Evolutionary conservation across 2,888 invertebrate species (phyloP).

Genomic region (Galeopsomyia nigrocyanea): DNA sequence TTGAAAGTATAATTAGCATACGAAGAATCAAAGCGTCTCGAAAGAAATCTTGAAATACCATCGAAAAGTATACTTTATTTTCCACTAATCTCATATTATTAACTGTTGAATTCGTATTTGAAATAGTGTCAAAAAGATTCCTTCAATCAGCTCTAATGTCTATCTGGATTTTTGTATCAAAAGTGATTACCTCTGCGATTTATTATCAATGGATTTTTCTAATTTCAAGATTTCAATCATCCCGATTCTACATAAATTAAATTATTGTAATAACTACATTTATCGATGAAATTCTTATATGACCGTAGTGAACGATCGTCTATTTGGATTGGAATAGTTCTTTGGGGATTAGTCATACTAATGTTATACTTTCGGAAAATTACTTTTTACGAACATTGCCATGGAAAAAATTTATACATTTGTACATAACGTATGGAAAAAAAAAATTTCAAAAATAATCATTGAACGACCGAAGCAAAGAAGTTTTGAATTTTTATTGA

Average conservation of each 20-base stretch:
- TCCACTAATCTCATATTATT: too few species aligned
- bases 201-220: constrained; percentile 26
- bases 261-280: constrained; percentile 27
- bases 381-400: constrained; percentile 38
- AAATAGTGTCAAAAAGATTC: too few species aligned
- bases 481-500: too few species aligned
- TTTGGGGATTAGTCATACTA: constrained; percentile 38
- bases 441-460: constrained; percentile 12
- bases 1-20: constrained; percentile 41
- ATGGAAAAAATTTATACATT: constrained; percentile 40
- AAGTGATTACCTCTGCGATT: constrained; percentile 9
- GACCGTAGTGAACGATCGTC: constrained; percentile 36
- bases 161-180: constrained; percentile 2
- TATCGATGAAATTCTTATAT: constrained; percentile 41
- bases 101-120: too few species aligned
- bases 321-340: constrained; percentile 30
- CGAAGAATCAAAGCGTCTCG: constrained; percentile 36
- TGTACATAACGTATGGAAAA: constrained; percentile 36
- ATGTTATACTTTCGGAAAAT: constrained; percentile 36
- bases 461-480: too few species aligned
- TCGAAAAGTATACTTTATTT: constrained; percentile 8
- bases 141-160: too few species aligned
- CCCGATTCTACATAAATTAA: constrained; percentile 41
- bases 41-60: constrained; percentile 47
- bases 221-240: constrained; percentile 45